Evolutionary conservation across 2,797 vertebrate species (phyloP).

Genomic region (Onychomys arenicola): DNA sequence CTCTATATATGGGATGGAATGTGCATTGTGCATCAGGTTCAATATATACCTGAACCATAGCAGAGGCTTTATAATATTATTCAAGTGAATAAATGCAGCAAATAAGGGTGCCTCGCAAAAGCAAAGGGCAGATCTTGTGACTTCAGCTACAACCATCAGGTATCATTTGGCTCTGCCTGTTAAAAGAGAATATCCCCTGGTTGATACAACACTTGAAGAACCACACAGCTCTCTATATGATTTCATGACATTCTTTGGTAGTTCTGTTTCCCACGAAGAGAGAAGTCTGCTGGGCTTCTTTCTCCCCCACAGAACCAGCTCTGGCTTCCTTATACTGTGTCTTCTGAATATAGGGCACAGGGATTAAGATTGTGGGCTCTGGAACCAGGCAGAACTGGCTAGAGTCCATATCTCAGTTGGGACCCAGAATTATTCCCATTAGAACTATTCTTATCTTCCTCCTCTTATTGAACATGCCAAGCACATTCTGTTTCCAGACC

Average conservation of each 20-base stretch:
- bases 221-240: neutral
- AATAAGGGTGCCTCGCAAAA: neutral
- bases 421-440: neutral
- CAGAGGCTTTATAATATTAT: neutral
- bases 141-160: neutral
- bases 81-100: neutral
- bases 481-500: too few relatives aligned
- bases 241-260: neutral
- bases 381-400: neutral
- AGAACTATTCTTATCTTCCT: neutral
- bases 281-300: neutral
- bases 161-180: neutral
- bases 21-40: neutral
- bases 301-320: neutral
- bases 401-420: neutral
- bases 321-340: neutral
- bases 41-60: too few relatives aligned
- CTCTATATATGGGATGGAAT: rapidly evolving
- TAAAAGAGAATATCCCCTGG: neutral
- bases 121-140: neutral
- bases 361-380: neutral
- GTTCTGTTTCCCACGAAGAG: neutral
- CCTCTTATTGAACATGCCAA: neutral
- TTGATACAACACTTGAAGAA: neutral
- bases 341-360: neutral